Percentiles rank a stretch among this genome's conserved stretches.
These are phyloP conservation scores for Solea solea DNA, from an alignment of 2,113 vertebrate species.

Conservation along the genomic window DNA sequence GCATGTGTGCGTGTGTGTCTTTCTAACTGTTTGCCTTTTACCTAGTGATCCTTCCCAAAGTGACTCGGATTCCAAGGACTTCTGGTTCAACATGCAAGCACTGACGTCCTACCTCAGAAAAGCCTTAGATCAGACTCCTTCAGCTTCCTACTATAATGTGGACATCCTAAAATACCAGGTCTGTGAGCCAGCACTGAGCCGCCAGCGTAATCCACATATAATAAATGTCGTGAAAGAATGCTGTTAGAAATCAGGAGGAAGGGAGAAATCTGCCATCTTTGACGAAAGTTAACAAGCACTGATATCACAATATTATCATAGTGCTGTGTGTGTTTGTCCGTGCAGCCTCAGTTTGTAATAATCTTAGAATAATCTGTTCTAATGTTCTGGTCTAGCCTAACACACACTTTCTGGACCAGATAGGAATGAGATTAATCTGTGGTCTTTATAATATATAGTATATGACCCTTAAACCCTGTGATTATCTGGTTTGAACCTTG, in stretches of 20 bases:
- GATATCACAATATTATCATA: not conserved
- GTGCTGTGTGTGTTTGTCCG: not conserved
- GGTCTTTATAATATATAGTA: not conserved
- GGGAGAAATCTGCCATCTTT: not conserved
- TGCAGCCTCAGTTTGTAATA: too few species aligned
- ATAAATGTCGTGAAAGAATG: constrained; percentile 10
- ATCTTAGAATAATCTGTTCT: not conserved
- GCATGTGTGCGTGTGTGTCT: constrained; percentile 8
- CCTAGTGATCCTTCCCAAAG: constrained; percentile 92
- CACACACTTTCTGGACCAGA: not conserved
- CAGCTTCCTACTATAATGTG: constrained; percentile 96
- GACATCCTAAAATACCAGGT: constrained; percentile 99
- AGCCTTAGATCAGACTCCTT: constrained; percentile 92
- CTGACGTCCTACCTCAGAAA: constrained; percentile 97
- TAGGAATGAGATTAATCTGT: not conserved
- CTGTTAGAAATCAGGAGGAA: not conserved
- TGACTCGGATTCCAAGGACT: constrained; percentile 91
- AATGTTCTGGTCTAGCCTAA: not conserved
- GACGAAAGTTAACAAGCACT: not conserved
- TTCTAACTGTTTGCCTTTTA: constrained; percentile 41
- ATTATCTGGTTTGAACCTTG: not conserved
- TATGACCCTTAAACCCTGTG: not conserved
- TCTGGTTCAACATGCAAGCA: constrained; percentile 99
- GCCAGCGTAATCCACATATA: constrained; percentile 9
- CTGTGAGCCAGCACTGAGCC: not conserved